phyloP scores from a whole-genome alignment of 2,113 vertebrate species.

The Zeus faber region DNA sequence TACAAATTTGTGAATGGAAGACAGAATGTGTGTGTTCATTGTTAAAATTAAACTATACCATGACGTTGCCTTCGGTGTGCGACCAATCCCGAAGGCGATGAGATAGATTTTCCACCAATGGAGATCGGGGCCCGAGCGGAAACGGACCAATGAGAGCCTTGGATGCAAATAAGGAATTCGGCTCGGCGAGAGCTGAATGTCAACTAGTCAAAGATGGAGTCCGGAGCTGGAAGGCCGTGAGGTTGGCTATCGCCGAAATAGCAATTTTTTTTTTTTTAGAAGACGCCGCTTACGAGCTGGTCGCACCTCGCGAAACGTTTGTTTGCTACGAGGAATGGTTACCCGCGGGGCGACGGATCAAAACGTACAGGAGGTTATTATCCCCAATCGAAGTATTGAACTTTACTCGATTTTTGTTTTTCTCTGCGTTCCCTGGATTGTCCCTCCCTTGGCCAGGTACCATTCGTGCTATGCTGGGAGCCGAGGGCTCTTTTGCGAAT shows the following conservation, averaged over 20 bases:
- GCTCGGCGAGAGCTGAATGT: conserved; percentile 91
- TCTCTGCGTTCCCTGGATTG: conserved; percentile 59
- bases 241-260: too few species aligned
- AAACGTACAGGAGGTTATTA: conserved; percentile 33
- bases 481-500: conserved; percentile 54
- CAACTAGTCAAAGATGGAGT: conserved; percentile 97
- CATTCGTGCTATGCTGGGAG: conserved; percentile 58
- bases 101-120: conserved; percentile 78
- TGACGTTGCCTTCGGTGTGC: conserved; percentile 61
- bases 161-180: conserved; percentile 86
- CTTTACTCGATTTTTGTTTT: conserved; percentile 47
- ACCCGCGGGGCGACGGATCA: conserved; percentile 17
- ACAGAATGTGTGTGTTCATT: conserved; percentile 87
- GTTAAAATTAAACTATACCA: conserved; percentile 85
- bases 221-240: conserved; percentile 83
- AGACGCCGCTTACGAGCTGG: conserved; percentile 16
- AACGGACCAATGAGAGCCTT: conserved; percentile 75
- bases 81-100: conserved; percentile 74
- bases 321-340: too few species aligned
- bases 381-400: conserved; percentile 37
- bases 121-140: conserved; percentile 73
- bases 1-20: conserved; percentile 88
- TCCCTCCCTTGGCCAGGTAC: conserved; percentile 75
- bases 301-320: conserved; percentile 9
- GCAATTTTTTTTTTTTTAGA: conserved; percentile 41